These are phyloP conservation scores for Pammene fasciana DNA, from an alignment of 2,888 invertebrate genomes.

Conservation along the genomic window DNA sequence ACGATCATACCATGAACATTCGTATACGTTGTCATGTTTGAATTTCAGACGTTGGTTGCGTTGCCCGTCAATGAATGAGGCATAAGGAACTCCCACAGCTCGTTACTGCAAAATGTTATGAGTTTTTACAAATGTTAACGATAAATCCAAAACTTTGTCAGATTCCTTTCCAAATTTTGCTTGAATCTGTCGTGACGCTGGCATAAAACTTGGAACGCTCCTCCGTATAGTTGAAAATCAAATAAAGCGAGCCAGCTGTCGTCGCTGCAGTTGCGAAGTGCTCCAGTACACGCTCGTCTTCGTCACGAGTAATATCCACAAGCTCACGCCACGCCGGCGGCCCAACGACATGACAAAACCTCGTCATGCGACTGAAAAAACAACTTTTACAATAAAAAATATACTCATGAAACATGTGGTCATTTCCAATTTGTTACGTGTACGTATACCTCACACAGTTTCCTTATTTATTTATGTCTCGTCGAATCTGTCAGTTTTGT, in stretches of 20 bases:
- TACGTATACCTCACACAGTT: too few species aligned
- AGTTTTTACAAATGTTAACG: conserved; percentile 49
- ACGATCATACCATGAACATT: too few species aligned
- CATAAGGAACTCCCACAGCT: background rate
- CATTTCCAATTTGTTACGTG: too few species aligned
- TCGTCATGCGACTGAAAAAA: conserved; percentile 45
- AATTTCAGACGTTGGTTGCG: background rate
- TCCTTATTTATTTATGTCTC: too few species aligned
- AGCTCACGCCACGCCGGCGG: conserved; percentile 54
- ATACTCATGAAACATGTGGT: conserved; percentile 14
- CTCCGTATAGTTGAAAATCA: conserved; percentile 70
- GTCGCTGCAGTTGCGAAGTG: conserved; percentile 67
- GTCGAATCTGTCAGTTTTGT: too few species aligned
- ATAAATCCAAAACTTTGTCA: conserved; percentile 57
- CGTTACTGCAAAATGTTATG: background rate
- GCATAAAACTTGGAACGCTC: conserved; percentile 65
- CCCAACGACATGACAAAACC: conserved; percentile 50
- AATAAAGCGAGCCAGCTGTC: conserved; percentile 75
- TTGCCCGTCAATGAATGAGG: background rate
- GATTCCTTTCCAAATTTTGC: conserved; percentile 52
- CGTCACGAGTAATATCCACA: conserved; percentile 65
- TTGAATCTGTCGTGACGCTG: conserved; percentile 54
- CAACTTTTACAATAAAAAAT: conserved; percentile 31
- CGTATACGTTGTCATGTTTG: too few species aligned
- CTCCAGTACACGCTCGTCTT: conserved; percentile 63